phyloP scores from a whole-genome alignment of 2,888 invertebrate genomes.

The Oligia strigilis region DNA sequence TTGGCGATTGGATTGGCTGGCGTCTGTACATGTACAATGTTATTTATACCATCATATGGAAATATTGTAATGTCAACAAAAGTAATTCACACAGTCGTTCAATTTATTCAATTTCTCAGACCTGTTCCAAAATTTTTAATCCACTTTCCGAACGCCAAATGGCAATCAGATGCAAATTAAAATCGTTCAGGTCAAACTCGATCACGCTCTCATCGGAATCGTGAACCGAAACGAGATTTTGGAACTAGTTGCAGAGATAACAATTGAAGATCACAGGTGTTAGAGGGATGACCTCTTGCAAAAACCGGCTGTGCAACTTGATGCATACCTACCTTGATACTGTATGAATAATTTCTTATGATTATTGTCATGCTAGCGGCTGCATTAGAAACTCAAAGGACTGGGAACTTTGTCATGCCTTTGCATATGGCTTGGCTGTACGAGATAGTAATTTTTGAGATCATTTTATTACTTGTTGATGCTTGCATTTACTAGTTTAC shows the following conservation, averaged over 20 bases:
- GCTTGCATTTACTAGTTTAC: constrained; percentile 38
- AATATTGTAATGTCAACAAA: neutral
- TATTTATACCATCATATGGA: constrained; percentile 6
- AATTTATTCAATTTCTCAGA: constrained; percentile 59
- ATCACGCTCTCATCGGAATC: constrained; percentile 86
- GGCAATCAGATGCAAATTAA: constrained; percentile 78
- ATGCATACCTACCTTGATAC: constrained; percentile 56
- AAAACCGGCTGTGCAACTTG: constrained; percentile 71
- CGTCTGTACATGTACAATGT: neutral
- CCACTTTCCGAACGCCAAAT: constrained; percentile 65
- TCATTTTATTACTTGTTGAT: constrained; percentile 35
- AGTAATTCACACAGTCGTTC: constrained; percentile 36
- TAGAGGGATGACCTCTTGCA: constrained; percentile 69
- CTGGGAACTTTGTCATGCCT: constrained; percentile 43
- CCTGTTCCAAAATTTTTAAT: constrained; percentile 53
- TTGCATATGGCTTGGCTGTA: constrained; percentile 36
- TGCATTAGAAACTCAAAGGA: constrained; percentile 60
- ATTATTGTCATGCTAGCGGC: constrained; percentile 54
- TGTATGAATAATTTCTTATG: constrained; percentile 63
- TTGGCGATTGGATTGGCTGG: too few species aligned
- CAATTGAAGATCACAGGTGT: constrained; percentile 83
- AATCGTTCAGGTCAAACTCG: constrained; percentile 80
- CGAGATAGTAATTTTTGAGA: constrained; percentile 33
- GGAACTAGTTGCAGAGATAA: constrained; percentile 77
- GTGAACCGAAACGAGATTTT: constrained; percentile 78